Percentiles rank a stretch among this genome's conserved stretches.
Conservation (phyloP, 1,140 invertebrate species). For the Drosophila auraria region DNA sequence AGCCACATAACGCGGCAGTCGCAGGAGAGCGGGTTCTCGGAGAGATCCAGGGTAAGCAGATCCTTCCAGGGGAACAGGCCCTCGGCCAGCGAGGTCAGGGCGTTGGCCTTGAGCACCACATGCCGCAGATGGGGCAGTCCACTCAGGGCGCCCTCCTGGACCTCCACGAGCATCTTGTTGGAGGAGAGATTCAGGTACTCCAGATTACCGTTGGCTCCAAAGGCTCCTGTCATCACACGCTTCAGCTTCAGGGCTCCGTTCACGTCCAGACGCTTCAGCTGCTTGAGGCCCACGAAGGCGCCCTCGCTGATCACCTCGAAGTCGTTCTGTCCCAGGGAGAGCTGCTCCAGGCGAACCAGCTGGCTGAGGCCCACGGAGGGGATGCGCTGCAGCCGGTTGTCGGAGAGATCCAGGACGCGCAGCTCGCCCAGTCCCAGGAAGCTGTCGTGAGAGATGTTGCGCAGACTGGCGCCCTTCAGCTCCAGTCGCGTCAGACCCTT, state of each 20-base stretch:
- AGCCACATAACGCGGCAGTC: constrained; percentile 93
- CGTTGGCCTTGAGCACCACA: constrained; percentile 92
- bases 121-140: constrained; percentile 92
- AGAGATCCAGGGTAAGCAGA: constrained; percentile 90
- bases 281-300: constrained; percentile 91
- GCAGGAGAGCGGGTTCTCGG: constrained; percentile 93
- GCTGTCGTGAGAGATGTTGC: constrained; percentile 90
- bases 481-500: constrained; percentile 91
- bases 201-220: constrained; percentile 92
- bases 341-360: constrained; percentile 90
- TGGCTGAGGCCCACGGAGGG: constrained; percentile 91
- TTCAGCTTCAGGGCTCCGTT: constrained; percentile 91
- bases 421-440: constrained; percentile 91
- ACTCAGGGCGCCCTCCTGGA: constrained; percentile 92
- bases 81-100: constrained; percentile 90
- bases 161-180: constrained; percentile 90
- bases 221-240: constrained; percentile 90
- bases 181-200: constrained; percentile 91
- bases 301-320: constrained; percentile 89
- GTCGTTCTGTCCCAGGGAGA: constrained; percentile 93
- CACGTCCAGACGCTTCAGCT: constrained; percentile 91
- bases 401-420: constrained; percentile 90
- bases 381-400: constrained; percentile 91
- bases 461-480: constrained; percentile 91
- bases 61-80: constrained; percentile 92